A percentile compares a stretch with the other conserved stretches of the same genome.
Evolutionary conservation across 2,888 invertebrate species (phyloP).

Genomic region (Amorpha juglandis): DNA sequence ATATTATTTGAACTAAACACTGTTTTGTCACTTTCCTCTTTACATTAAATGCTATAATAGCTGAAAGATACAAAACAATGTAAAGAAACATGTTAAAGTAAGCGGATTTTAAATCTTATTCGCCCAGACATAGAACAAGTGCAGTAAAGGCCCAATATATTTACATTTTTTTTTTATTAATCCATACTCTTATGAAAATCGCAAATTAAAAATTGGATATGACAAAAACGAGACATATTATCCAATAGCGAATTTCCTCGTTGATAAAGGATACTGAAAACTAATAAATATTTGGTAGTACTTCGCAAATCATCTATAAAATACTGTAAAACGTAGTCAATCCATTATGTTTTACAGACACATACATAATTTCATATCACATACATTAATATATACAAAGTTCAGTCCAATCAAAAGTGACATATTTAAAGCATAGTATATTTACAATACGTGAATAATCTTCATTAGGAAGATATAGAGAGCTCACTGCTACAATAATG

Average conservation of each 20-base stretch:
- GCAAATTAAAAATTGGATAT: not conserved
- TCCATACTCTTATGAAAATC: not conserved
- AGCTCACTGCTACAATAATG: slow-evolving; percentile 34
- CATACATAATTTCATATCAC: slow-evolving; percentile 38
- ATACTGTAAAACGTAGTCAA: not conserved
- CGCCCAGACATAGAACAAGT: slow-evolving; percentile 8
- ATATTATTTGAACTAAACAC: not conserved
- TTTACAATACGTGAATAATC: slow-evolving; percentile 40
- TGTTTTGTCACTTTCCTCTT: not conserved
- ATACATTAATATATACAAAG: slow-evolving; percentile 48
- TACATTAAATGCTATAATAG: not conserved
- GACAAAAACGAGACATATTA: slow-evolving; percentile 2
- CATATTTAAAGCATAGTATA: slow-evolving; percentile 33
- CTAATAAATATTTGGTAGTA: slow-evolving; percentile 15
- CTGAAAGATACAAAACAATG: not conserved
- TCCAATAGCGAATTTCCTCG: not conserved
- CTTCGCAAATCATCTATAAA: slow-evolving; percentile 5
- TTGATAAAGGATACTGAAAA: not conserved
- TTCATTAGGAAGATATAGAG: slow-evolving; percentile 43
- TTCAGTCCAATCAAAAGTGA: slow-evolving; percentile 45
- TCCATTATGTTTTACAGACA: not conserved
- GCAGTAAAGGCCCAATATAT: slow-evolving; percentile 3
- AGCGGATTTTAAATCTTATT: not conserved
- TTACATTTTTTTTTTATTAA: not conserved
- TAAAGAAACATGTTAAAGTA: not conserved